phyloP scores from a whole-genome alignment of 2,888 invertebrate species.

The Amblyjoppa fuscipennis region DNA sequence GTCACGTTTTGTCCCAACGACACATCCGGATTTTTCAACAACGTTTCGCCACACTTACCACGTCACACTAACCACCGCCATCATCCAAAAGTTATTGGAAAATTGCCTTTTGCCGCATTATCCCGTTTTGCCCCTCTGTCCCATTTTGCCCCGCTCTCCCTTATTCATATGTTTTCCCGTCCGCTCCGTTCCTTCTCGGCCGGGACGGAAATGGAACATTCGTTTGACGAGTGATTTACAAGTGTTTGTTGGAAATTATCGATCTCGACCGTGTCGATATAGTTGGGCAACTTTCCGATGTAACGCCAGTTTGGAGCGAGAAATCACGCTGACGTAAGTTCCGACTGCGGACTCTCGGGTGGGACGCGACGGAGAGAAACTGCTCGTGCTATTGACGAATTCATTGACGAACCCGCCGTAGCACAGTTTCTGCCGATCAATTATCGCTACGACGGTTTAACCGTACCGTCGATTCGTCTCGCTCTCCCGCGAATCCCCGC shows the following conservation, averaged over 20 bases:
- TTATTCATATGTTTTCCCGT: neutral
- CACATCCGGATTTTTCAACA: no score
- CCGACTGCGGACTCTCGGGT: neutral
- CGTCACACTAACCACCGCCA: no score
- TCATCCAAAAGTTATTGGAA: no score
- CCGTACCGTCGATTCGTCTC: conserved; percentile 58
- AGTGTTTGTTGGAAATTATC: neutral
- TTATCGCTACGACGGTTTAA: conserved; percentile 63
- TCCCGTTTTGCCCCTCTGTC: no score
- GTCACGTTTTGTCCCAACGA: no score
- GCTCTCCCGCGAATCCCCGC: conserved; percentile 31
- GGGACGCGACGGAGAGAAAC: neutral
- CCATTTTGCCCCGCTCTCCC: no score
- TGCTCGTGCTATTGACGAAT: conserved; percentile 30
- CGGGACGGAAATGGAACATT: neutral
- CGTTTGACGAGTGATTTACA: neutral
- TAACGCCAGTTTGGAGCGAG: conserved; percentile 2
- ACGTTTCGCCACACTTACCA: no score
- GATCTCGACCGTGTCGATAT: neutral
- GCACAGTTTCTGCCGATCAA: conserved; percentile 56
- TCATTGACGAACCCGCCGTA: conserved; percentile 44
- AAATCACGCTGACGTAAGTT: conserved; percentile 15
- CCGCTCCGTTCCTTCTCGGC: no score
- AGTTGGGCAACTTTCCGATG: neutral
- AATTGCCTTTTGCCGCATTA: no score